Base-by-base conservation (phyloP, 2,113 vertebrate species). In the Siphamia tubifer region DNA sequence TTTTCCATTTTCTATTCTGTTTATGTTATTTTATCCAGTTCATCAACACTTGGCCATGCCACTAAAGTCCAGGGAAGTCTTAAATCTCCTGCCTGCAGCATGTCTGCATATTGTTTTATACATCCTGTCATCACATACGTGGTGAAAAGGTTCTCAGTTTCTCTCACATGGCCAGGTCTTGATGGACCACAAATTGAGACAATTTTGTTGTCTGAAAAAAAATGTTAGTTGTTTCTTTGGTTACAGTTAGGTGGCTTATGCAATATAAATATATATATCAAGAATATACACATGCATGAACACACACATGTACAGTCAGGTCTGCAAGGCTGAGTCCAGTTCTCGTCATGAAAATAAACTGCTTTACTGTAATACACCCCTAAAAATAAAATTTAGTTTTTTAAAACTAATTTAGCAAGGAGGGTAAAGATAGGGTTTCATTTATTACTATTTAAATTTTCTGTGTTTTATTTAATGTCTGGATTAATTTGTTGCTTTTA, bases 181-280 rank as follows among this genome's bases (percentile, higher is more conserved):
- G 30, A 54, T n/a, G 21, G 24, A 54, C 40, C n/a, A 19, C 8
- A 19, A 6, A 11, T n/a, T 36, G 16, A 36, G 16, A 65, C 38
- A 12, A 12, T 54, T 54, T 27, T 62, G 38, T 73, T 54, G 17
- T 73, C 27, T 17, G 4, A 32, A 30, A 10, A n/a, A n/a, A 36
- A 30, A 32, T 19, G 8, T 42, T 3, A 44, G 3, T 38, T 70
- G 2, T 55, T 60, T 8, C 45, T 43, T 71, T 52, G 5, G 11
- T 23, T 32, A 20, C 23, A 30, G 58, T 31, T 24, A 54, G 23
- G 39, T 43, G 5, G 38, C 53, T 81, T 80, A 76, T 71, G 58
- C 54, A 82, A 79, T 88, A n/a, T n/a, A n/a, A n/a, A n/a, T n/a
- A 83, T 87, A 88, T 91, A 87, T 73, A 84, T 85, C 36, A 53